Evolutionary conservation across 1,140 invertebrate species (phyloP).

Genomic region (Thaumetopoea pityocampa): DNA sequence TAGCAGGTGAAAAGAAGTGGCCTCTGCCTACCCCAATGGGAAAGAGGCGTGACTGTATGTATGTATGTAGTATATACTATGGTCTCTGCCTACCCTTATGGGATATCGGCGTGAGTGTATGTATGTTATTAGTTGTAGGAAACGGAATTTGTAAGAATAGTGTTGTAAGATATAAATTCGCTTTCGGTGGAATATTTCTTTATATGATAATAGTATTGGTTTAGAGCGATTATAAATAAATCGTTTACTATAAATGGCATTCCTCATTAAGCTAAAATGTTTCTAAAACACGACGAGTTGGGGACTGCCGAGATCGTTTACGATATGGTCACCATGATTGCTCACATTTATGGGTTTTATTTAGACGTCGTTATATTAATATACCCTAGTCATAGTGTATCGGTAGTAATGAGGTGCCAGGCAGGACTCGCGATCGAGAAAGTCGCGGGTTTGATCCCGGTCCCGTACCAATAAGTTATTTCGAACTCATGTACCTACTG

Average conservation of each 20-base stretch:
- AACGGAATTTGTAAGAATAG: not conserved
- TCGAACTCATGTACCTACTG: too few species aligned
- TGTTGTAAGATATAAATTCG: not conserved
- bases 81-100: too few species aligned
- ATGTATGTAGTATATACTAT: too few species aligned
- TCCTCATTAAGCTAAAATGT: slow-evolving; percentile 16
- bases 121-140: too few species aligned
- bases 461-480: too few species aligned
- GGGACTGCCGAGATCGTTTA: slow-evolving; percentile 10
- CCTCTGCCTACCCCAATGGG: too few species aligned
- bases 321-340: slow-evolving; percentile 5
- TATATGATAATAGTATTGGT: slow-evolving; percentile 14
- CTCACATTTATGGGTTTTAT: slow-evolving; percentile 4
- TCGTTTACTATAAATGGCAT: slow-evolving; percentile 14
- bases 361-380: slow-evolving; percentile 1
- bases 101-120: too few species aligned
- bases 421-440: too few species aligned
- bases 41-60: too few species aligned
- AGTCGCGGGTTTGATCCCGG: too few species aligned
- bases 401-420: too few species aligned
- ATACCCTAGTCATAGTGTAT: slow-evolving; percentile 1
- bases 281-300: slow-evolving; percentile 7
- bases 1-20: too few species aligned
- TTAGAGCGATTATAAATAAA: slow-evolving; percentile 14
- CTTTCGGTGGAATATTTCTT: not conserved